Evolutionary conservation across 2,888 invertebrate genomes (phyloP), one percentile per base, ranked within the genome.

Genomic region (Euplexia lucipara): DNA sequence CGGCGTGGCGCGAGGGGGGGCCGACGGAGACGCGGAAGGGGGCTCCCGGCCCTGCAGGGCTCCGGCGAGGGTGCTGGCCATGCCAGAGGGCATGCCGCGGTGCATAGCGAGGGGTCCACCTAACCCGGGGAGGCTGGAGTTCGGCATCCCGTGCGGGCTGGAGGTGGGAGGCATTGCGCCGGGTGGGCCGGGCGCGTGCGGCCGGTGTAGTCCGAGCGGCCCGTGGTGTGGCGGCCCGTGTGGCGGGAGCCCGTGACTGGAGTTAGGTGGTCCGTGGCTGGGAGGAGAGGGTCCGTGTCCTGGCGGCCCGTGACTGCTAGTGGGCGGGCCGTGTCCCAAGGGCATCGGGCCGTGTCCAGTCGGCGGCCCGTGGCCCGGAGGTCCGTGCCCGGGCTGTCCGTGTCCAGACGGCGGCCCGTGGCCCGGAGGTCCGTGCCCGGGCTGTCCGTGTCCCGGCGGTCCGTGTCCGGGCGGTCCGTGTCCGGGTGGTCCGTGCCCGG

Each of bases 191-290:
- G 83, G 79, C 14, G 81, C 79, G 44, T 78, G 70, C 47, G 79
- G 69, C 30, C 82, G 56, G 35, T 72, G 66, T 35, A 69, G 67
- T 41, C 66, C 80, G 18, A 62, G 58, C 2, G 78, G 48, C 20
- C 69, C 69, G 86, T 90, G 67, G 54, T 56, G 71, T 14, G 60
- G 70, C 6, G 67, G 69, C 39, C 71, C 79, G 45, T 63, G 75
- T 4, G 59, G 48, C 30, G 91, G 88, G 78, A 41, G 90, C 3
- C 47, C 35, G 14, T 49, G 47, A 1, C 34, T 32, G 2, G 52
- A 39, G 84, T 56, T n/a, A 3, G 60, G 37, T 0, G 71, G 70
- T 10, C 53, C 41, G 16, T 49, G 51, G 0, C 59, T 42, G 0
- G 63, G 63, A 81, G 63, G 42, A 3, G 63, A 41, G 4, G 70